Evolutionary conservation across 2,797 vertebrate genomes (phyloP).

Genomic region (Pelobates cultripes): DNA sequence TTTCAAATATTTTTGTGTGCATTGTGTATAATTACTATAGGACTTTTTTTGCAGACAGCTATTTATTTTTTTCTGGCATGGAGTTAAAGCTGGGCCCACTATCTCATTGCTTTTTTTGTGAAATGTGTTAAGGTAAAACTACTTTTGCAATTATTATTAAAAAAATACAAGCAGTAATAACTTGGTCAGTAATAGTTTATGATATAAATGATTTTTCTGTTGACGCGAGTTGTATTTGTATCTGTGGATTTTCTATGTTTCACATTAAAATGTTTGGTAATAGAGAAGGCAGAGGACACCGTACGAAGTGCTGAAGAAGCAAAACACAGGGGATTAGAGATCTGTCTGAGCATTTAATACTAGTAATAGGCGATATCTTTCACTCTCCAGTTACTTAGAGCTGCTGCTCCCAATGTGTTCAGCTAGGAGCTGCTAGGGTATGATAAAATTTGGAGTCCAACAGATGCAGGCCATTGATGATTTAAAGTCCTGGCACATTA

Average conservation of each 20-base stretch:
- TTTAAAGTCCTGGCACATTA: not conserved
- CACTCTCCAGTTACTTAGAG: not conserved
- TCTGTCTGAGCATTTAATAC: not conserved
- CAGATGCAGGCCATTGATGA: not conserved
- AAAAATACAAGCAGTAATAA: not conserved
- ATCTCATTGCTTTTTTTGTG: too few species aligned
- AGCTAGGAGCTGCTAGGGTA: not conserved
- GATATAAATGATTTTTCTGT: not conserved
- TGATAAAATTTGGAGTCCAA: not conserved
- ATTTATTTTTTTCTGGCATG: too few species aligned
- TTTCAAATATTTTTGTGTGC: too few species aligned
- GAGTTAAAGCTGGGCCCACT: too few species aligned
- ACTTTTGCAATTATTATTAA: too few species aligned
- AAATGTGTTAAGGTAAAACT: too few species aligned
- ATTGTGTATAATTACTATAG: too few species aligned
- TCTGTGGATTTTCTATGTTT: not conserved
- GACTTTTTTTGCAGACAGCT: too few species aligned
- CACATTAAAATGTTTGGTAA: not conserved
- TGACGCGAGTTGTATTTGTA: not conserved
- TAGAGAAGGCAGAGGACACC: not conserved
- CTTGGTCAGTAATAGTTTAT: not conserved
- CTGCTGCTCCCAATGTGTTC: not conserved
- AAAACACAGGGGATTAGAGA: slow-evolving; percentile 39
- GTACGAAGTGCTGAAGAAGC: slow-evolving; percentile 6
- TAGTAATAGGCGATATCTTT: not conserved